Evolutionary conservation across 1,140 invertebrate species (phyloP), one percentile per base, ranked within the genome.

Genomic region (Brachionus asplanchnoidis): DNA sequence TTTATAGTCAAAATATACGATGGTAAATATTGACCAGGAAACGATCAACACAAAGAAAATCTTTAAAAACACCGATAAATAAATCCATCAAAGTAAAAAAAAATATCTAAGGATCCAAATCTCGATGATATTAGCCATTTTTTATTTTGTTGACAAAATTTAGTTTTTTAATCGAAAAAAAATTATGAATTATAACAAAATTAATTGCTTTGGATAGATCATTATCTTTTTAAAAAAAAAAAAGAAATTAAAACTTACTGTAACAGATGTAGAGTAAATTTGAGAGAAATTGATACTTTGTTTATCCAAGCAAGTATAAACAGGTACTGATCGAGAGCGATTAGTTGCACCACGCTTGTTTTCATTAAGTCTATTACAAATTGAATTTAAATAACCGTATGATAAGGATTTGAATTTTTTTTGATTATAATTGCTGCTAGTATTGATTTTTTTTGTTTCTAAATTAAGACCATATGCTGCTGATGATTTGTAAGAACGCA

Each of bases 381-480:
- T 73, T 73, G 40, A 42, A 73, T 73, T 73, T 42, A 73, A 73
- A 73, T 73, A 73, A 73, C 68, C 68, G 40, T 73, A 73, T 73
- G 68, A 73, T 40, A 73, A 42, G 32, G 68, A 73, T 73, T 73
- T 73, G 36, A 73, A 40, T 44, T 73, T 73, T n/a, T 73, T 73
- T 14, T 32, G 53, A 60, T 60, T 60, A 60, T 60, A 60, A 60
- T 60, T 60, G 53, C 53, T 60, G 53, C 53, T 60, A 60, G 53
- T 68, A 68, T 32, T 12, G 32, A 40, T 68, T 32, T 68, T 68
- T 32, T 68, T 68, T 20, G 36, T 42, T 40, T 73, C 40, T 42
- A 73, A 73, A 73, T 20, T 73, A 36, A 20, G 36, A 73, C 32
- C 68, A 73, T 73, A 36, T 73, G 68, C 40, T 73, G 36, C 6